Evolutionary conservation across 2,797 vertebrate genomes (phyloP).

Genomic region (Okamejei kenojei): DNA sequence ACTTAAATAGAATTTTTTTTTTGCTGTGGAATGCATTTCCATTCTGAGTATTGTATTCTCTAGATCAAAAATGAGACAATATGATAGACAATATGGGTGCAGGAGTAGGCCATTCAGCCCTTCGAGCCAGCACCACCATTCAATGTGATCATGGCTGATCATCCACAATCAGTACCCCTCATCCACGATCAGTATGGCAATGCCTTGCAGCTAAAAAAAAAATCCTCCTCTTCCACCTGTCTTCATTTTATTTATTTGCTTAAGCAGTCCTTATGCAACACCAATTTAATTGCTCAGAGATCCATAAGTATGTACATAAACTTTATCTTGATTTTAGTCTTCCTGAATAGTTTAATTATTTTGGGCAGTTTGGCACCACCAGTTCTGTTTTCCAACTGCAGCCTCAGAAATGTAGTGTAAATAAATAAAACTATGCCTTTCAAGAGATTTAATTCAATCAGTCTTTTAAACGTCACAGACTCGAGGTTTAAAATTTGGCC

Average conservation of each 20-base stretch:
- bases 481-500: neutral
- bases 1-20: neutral
- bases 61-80: neutral
- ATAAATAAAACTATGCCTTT: neutral
- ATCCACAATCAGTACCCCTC: too few species aligned
- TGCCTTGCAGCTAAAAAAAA: neutral
- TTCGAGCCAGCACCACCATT: too few species aligned
- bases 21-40: neutral
- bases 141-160: too few species aligned
- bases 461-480: neutral
- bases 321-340: too few species aligned
- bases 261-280: neutral
- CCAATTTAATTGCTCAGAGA: too few species aligned
- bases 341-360: neutral
- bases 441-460: neutral
- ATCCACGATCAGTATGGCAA: too few species aligned
- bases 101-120: too few species aligned
- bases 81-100: too few species aligned
- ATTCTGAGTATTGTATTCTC: neutral
- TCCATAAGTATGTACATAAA: neutral
- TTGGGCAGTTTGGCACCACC: neutral
- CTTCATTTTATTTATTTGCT: neutral
- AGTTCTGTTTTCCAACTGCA: neutral
- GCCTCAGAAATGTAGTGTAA: neutral
- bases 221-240: neutral